Conservation (phyloP, 2,888 invertebrate species). For the Neelides folsomi region DNA sequence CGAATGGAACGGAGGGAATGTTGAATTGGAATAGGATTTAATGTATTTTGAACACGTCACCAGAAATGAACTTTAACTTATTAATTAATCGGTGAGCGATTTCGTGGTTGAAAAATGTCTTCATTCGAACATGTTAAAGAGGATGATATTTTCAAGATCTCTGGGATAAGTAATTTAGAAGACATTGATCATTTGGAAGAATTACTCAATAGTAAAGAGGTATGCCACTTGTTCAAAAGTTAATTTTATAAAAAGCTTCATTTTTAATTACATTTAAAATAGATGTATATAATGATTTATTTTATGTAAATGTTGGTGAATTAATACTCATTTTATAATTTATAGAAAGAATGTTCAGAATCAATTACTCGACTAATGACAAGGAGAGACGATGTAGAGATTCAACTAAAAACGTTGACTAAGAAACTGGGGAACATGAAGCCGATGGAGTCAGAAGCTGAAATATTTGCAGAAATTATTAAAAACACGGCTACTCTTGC, state of each 20-base stretch:
- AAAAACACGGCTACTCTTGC: slow-evolving; percentile 74
- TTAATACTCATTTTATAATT: slow-evolving; percentile 17
- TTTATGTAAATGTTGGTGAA: background rate
- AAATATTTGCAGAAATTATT: slow-evolving; percentile 70
- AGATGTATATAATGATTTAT: background rate
- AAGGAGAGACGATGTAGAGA: slow-evolving; percentile 61
- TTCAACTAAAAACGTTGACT: slow-evolving; percentile 64
- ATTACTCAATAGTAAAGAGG: slow-evolving; percentile 18
- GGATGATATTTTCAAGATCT: slow-evolving; percentile 13
- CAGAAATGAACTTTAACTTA: too few species aligned
- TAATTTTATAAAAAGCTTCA: background rate
- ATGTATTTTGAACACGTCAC: too few species aligned
- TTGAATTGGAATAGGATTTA: too few species aligned
- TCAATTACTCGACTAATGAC: slow-evolving; percentile 58
- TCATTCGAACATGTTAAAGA: too few species aligned
- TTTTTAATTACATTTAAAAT: too few species aligned
- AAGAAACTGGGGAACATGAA: slow-evolving; percentile 68
- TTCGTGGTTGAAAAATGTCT: too few species aligned
- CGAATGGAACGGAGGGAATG: too few species aligned
- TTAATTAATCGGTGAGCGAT: too few species aligned
- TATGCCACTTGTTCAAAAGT: slow-evolving; percentile 5
- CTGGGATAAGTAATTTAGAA: slow-evolving; percentile 18
- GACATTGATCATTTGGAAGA: slow-evolving; percentile 24
- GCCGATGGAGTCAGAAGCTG: slow-evolving; percentile 61
- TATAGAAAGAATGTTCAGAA: slow-evolving; percentile 54